Evolutionary conservation across 2,797 vertebrate species (phyloP).

Genomic region (Urocyon cinereoargenteus): DNA sequence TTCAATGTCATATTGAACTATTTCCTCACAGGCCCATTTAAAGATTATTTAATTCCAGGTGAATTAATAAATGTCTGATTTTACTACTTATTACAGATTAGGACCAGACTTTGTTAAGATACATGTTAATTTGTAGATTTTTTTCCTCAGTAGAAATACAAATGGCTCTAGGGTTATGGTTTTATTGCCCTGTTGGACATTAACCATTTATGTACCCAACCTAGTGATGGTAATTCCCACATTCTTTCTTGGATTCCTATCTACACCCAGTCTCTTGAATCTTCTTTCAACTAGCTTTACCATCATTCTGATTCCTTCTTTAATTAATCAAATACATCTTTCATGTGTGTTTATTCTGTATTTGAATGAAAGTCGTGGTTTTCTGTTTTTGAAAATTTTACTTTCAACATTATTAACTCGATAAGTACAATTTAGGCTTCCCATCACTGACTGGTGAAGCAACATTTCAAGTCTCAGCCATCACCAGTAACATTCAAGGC

Average conservation of each 20-base stretch:
- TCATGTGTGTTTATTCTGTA: not conserved
- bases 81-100: constrained; percentile 40
- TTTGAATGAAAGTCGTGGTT: not conserved
- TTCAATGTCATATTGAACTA: not conserved
- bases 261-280: not conserved
- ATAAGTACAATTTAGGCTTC: not conserved
- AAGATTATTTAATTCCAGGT: not conserved
- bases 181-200: not conserved
- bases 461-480: not conserved
- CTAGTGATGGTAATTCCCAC: not conserved
- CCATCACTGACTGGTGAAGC: not conserved
- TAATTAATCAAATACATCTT: not conserved
- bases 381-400: not conserved
- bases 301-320: not conserved
- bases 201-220: not conserved
- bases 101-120: not conserved
- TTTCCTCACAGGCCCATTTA: not conserved
- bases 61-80: not conserved
- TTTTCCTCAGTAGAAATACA: not conserved
- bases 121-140: not conserved
- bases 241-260: not conserved
- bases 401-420: not conserved
- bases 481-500: not conserved
- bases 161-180: not conserved
- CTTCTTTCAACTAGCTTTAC: not conserved